phyloP scores from a whole-genome alignment of 2,888 invertebrate genomes.

The Aromia moschata region DNA sequence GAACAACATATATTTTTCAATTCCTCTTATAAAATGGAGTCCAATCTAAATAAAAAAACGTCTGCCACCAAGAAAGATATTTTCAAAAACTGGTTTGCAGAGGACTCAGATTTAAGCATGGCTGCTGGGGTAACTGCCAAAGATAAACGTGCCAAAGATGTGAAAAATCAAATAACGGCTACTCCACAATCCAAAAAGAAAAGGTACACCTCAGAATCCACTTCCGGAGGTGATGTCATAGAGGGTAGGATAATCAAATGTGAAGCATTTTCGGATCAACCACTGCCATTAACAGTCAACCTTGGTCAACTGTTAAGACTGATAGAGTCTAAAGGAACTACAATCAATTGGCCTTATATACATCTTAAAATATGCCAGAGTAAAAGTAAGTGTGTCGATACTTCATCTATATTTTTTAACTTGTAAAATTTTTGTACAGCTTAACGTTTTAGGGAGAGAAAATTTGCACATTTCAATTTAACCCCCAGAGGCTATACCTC shows the following conservation, averaged over 20 bases:
- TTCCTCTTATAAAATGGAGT: conserved; percentile 48
- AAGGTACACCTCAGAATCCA: conserved; percentile 43
- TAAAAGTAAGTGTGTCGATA: conserved; percentile 57
- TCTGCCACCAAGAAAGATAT: conserved; percentile 45
- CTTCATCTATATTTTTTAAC: too few relatives aligned
- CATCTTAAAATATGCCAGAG: conserved; percentile 60
- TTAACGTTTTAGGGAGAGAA: too few relatives aligned
- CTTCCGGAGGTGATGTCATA: conserved; percentile 48
- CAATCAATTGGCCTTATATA: conserved; percentile 60
- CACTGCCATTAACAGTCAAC: conserved; percentile 58
- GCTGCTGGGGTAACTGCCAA: conserved; percentile 89
- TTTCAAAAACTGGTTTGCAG: conserved; percentile 60
- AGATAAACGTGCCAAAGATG: conserved; percentile 88
- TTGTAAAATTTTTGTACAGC: too few relatives aligned
- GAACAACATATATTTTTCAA: conserved; percentile 68
- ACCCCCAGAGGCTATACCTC: too few relatives aligned
- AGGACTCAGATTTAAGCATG: conserved; percentile 70
- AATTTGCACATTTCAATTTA: too few relatives aligned
- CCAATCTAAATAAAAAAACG: conserved; percentile 38
- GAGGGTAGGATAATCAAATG: conserved; percentile 59
- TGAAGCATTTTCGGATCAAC: conserved; percentile 56
- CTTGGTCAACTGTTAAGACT: conserved; percentile 59
- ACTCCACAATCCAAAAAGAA: conserved; percentile 60
- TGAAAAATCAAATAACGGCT: conserved; percentile 70
- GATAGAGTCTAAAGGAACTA: conserved; percentile 55